These are phyloP conservation scores for Thunnus albacares DNA, from an alignment of 2,797 vertebrate species.

Conservation along the genomic window DNA sequence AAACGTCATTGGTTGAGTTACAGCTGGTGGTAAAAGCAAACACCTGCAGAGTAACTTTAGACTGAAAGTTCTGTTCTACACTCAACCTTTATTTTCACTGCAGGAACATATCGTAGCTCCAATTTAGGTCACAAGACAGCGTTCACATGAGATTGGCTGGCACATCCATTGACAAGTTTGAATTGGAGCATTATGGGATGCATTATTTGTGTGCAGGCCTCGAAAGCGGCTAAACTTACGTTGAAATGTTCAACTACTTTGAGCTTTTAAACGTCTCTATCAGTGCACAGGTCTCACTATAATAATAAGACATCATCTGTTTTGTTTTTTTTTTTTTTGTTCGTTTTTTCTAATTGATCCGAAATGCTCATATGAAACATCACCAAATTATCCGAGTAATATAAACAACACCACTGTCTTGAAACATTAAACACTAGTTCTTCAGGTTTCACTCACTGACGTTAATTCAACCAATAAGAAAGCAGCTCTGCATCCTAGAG, in stretches of 20 bases:
- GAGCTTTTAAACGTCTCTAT: not conserved
- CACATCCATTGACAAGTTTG: not conserved
- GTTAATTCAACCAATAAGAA: not conserved
- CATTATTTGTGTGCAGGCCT: too few relatives aligned
- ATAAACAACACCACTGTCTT: not conserved
- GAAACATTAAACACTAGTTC: not conserved
- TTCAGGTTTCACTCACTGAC: not conserved
- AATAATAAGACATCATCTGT: too few relatives aligned
- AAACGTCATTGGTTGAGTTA: not conserved
- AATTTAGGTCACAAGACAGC: too few relatives aligned
- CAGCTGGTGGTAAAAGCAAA: not conserved
- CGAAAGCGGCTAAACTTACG: not conserved
- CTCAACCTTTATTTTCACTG: not conserved
- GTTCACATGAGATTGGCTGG: too few relatives aligned
- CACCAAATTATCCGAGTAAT: too few relatives aligned
- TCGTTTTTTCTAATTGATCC: too few relatives aligned
- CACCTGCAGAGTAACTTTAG: not conserved
- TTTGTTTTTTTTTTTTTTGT: too few relatives aligned
- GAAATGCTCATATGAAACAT: too few relatives aligned
- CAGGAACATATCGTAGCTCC: not conserved
- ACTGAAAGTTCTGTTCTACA: not conserved
- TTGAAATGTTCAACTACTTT: not conserved
- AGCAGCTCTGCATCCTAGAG: slow-evolving; percentile 14
- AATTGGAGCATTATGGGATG: too few relatives aligned
- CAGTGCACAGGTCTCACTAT: too few relatives aligned